Base-by-base conservation (phyloP, 2,797 vertebrate genomes). In the Anguilla marmorata region DNA sequence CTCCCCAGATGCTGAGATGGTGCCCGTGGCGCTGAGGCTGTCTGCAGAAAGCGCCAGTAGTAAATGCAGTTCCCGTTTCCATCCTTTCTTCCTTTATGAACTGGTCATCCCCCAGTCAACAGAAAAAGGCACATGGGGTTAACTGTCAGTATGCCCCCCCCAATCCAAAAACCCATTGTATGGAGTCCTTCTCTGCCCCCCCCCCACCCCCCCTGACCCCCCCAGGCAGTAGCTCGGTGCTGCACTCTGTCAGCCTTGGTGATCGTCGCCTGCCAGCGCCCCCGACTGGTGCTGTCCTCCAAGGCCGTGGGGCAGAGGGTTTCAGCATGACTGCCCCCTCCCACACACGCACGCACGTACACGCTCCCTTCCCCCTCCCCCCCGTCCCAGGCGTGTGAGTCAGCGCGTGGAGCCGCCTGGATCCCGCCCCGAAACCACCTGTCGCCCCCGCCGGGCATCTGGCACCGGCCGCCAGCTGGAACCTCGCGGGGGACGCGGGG, bases 251-350 rank as follows among this genome's bases (percentile, higher is more conserved):
- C 60, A 86, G 66, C 45, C 60, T 82, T 5, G 12, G 63, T 37
- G 63, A n/a, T 52, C 48, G 48, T 7, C 3, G 79, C 50, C 7
- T 52, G 85, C 66, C 85, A 86, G 41, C 14, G 11, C 12, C 66
- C 12, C 45, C 27, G 41, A 74, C 84, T 60, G 54, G 11, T 45
- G 37, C 74, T 37, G 11, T 37, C 72, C 30, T 79, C 37, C 14
- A 41, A 79, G 84, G 27, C 84, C n/a, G 56, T 11, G 24, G 33
- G 37, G 56, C 56, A 63, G 21, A 74, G 21, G 24, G 66, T 74
- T 72, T 86, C 85, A 30, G 63, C 85, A 74, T 74, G 86, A 41
- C 56, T 80, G 76, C 58, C 74, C 69, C 27, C 45, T 45, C 72
- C 24, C 63, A n/a, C 63, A 69, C 63, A 69, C 63, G 1, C 21